A percentile compares a stretch with the other conserved stretches of the same genome.
These are phyloP conservation scores for Acanthochromis polyacanthus DNA, from an alignment of 2,113 vertebrate genomes.

Conservation along the genomic window DNA sequence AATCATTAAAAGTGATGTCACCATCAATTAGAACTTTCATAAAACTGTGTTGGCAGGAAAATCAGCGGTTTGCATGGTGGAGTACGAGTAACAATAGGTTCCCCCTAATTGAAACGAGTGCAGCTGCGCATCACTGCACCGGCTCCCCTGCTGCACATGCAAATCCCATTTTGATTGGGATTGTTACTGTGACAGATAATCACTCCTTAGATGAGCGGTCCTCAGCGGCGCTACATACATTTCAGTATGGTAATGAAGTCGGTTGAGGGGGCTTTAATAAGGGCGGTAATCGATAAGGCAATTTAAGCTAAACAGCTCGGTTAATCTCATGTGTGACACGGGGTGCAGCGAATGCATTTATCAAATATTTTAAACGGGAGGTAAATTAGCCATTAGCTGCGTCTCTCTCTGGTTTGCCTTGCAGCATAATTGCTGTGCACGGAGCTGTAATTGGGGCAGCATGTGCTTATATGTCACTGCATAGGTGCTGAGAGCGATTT, in stretches of 20 bases:
- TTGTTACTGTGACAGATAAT: slow-evolving; percentile 61
- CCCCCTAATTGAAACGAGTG: slow-evolving; percentile 62
- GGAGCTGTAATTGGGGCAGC: slow-evolving; percentile 19
- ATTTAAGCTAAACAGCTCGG: slow-evolving; percentile 55
- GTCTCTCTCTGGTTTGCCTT: slow-evolving; percentile 31
- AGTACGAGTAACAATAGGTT: slow-evolving; percentile 42
- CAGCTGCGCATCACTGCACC: slow-evolving; percentile 38
- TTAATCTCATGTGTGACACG: slow-evolving; percentile 47
- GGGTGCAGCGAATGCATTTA: slow-evolving; percentile 34
- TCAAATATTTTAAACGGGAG: slow-evolving; percentile 35
- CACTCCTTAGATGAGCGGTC: slow-evolving; percentile 54
- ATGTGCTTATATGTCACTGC: slow-evolving; percentile 21
- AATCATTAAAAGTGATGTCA: slow-evolving; percentile 32
- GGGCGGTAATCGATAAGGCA: slow-evolving; percentile 65
- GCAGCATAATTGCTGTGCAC: slow-evolving; percentile 20
- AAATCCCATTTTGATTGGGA: slow-evolving; percentile 58
- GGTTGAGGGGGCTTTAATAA: slow-evolving; percentile 52
- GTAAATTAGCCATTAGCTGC: slow-evolving; percentile 30
- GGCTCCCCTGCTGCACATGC: slow-evolving; percentile 53
- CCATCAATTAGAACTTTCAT: slow-evolving; percentile 9
- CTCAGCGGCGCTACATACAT: slow-evolving; percentile 23
- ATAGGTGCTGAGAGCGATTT: background rate
- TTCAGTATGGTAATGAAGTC: slow-evolving; percentile 64
- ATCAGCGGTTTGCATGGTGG: slow-evolving; percentile 33
- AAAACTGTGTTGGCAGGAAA: slow-evolving; percentile 19